phyloP scores from a whole-genome alignment of 2,113 vertebrate species.

The Xyliphius kryptos region DNA sequence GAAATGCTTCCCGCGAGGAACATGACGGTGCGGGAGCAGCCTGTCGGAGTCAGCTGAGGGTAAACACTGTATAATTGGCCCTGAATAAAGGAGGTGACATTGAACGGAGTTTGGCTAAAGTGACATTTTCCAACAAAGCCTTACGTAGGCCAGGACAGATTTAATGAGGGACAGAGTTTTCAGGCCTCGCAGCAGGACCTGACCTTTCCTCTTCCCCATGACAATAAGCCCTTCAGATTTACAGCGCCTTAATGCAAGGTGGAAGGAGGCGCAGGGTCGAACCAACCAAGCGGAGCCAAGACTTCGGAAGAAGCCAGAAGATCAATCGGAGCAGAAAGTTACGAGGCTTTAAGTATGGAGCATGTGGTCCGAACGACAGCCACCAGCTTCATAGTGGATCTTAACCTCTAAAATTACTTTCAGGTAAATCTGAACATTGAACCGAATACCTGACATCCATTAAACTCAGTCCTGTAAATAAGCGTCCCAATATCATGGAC shows the following conservation, averaged over 20 bases:
- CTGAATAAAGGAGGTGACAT: conserved; percentile 29
- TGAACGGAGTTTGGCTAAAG: conserved; percentile 39
- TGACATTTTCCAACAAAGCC: conserved; percentile 59
- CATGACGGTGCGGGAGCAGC: not conserved
- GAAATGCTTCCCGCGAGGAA: conserved; percentile 4
- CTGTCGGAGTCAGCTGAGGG: conserved; percentile 20
- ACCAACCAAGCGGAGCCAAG: conserved; percentile 55
- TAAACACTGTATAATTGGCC: conserved; percentile 26
- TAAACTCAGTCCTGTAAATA: not conserved
- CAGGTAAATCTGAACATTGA: not conserved
- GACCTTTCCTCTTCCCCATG: conserved; percentile 63
- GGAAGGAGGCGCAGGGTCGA: conserved; percentile 48
- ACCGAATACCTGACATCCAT: not conserved
- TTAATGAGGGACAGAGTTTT: conserved; percentile 61
- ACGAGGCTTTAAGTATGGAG: not conserved
- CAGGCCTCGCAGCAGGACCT: conserved; percentile 52
- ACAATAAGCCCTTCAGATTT: conserved; percentile 63
- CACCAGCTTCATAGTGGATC: too few species aligned
- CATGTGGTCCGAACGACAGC: not conserved
- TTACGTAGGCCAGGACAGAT: conserved; percentile 44
- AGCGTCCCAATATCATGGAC: too few species aligned
- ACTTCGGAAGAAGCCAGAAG: not conserved
- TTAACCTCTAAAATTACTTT: too few species aligned
- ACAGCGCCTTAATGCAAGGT: conserved; percentile 51
- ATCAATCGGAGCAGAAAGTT: not conserved